Evolutionary conservation across 2,888 invertebrate species (phyloP).

Genomic region (Hydrotaea diabolus): DNA sequence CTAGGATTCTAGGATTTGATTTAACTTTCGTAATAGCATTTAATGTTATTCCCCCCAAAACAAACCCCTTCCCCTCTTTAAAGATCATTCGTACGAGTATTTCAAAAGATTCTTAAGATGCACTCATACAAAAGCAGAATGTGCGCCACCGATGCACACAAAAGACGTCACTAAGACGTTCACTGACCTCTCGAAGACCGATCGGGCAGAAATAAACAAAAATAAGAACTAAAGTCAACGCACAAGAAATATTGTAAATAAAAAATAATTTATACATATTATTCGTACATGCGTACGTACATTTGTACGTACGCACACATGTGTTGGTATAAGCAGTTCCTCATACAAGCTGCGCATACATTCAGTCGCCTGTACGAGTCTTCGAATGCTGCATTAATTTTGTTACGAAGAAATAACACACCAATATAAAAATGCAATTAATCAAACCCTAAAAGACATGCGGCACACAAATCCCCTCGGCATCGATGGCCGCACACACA

Average conservation of each 20-base stretch:
- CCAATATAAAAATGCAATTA: constrained; percentile 71
- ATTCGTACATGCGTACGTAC: constrained; percentile 21
- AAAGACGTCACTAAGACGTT: constrained; percentile 25
- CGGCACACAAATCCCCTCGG: constrained; percentile 63
- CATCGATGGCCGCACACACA: background rate
- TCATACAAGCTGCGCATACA: constrained; percentile 1
- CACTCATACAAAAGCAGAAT: background rate
- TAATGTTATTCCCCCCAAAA: too few species aligned
- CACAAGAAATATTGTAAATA: constrained; percentile 37
- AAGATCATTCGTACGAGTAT: too few species aligned
- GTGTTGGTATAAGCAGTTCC: background rate
- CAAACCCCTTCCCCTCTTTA: too few species aligned
- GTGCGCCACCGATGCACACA: background rate
- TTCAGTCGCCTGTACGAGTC: constrained; percentile 18
- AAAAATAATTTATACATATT: constrained; percentile 42
- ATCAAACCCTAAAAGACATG: constrained; percentile 69
- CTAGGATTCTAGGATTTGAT: too few species aligned
- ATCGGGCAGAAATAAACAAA: constrained; percentile 18
- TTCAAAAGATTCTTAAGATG: background rate
- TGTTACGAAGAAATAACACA: constrained; percentile 58
- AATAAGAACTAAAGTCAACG: constrained; percentile 2
- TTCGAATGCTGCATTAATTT: constrained; percentile 61
- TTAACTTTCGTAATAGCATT: too few species aligned
- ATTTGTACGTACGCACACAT: background rate
- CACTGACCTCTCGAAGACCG: background rate